Percentiles rank a stretch among this genome's conserved stretches.
Conservation (phyloP, 1,140 invertebrate species). For the Lethrus apterus region DNA sequence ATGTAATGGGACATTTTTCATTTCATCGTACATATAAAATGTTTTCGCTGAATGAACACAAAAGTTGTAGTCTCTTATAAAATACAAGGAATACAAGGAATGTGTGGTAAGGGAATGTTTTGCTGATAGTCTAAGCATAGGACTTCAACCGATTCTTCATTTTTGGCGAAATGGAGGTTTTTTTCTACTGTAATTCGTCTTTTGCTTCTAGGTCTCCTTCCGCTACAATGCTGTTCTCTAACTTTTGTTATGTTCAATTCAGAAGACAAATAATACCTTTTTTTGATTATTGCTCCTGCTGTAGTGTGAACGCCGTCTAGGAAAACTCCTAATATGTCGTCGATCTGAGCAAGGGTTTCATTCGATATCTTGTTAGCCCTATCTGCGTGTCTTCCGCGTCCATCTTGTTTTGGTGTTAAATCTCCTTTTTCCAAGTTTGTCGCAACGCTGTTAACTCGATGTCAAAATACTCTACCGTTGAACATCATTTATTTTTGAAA, state of each 20-base stretch:
- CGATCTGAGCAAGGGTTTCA: slow-evolving; percentile 5
- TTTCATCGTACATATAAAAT: slow-evolving; percentile 17
- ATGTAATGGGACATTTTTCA: slow-evolving; percentile 11
- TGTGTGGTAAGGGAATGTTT: slow-evolving; percentile 6
- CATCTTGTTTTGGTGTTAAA: slow-evolving; percentile 1
- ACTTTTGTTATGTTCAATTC: slow-evolving; percentile 1
- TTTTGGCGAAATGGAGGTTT: slow-evolving; percentile 6
- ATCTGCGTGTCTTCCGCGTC: background rate
- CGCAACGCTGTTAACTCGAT: background rate
- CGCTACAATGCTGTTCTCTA: slow-evolving; percentile 1
- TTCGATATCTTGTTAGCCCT: background rate
- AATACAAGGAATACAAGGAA: slow-evolving; percentile 3
- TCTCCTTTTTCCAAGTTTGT: background rate
- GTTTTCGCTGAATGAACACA: slow-evolving; percentile 13
- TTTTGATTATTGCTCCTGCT: slow-evolving; percentile 6
- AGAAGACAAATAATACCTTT: slow-evolving; percentile 4
- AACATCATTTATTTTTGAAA: background rate
- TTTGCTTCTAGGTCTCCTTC: slow-evolving; percentile 5
- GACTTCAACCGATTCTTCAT: slow-evolving; percentile 3
- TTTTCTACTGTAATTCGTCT: background rate
- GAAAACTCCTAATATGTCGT: slow-evolving; percentile 8
- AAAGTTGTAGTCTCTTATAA: slow-evolving; percentile 12
- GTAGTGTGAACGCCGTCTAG: background rate
- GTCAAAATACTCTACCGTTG: background rate
- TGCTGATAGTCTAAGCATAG: slow-evolving; percentile 10